phyloP scores from a whole-genome alignment of 2,113 vertebrate genomes.

The Chaenocephalus aceratus region DNA sequence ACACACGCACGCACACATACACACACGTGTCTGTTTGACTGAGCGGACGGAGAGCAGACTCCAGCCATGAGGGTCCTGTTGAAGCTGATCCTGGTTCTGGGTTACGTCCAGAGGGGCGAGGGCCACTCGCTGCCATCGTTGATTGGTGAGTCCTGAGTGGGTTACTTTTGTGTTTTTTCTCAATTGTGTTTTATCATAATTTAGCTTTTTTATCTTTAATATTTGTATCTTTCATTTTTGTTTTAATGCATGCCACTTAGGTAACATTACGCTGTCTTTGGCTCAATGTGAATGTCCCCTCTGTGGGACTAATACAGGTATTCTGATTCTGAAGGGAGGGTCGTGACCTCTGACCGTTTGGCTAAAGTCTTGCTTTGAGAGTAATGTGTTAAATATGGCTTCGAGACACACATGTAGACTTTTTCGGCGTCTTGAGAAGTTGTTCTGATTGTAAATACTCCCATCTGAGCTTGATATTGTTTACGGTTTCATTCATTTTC shows the following conservation, averaged over 20 bases:
- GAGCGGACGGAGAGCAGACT: constrained; percentile 53
- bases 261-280: no score
- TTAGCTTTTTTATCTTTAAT: background rate
- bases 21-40: constrained; percentile 31
- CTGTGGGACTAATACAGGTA: no score
- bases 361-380: background rate
- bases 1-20: background rate
- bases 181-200: background rate
- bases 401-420: background rate
- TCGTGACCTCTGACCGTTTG: no score
- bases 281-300: no score
- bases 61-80: constrained; percentile 69
- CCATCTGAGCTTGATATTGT: no score
- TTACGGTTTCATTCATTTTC: no score
- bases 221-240: no score
- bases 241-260: no score
- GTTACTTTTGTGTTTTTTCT: no score
- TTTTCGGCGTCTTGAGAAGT: background rate
- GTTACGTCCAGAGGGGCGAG: constrained; percentile 72
- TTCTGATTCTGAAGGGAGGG: no score
- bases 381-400: background rate
- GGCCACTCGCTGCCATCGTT: constrained; percentile 65
- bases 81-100: constrained; percentile 75
- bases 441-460: no score
- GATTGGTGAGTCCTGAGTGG: constrained; percentile 70